A percentile compares a stretch with the other conserved stretches of the same genome.
These are phyloP conservation scores for Lasius platythorax DNA, from an alignment of 2,888 invertebrate species.

Conservation along the genomic window DNA sequence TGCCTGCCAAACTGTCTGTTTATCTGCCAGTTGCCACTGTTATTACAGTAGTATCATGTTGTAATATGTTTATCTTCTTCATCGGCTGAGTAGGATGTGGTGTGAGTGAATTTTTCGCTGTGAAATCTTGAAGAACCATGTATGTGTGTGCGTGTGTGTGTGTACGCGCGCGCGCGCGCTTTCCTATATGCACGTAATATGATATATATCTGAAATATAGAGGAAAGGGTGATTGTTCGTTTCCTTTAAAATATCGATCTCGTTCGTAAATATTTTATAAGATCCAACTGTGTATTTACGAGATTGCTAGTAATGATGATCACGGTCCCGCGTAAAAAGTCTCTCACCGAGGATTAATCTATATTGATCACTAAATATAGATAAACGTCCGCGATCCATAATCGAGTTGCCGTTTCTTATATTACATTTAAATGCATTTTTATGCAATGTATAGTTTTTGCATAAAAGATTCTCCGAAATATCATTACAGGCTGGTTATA, in stretches of 20 bases:
- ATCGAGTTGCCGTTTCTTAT: slow-evolving; percentile 29
- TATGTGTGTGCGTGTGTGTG: not conserved
- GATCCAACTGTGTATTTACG: slow-evolving; percentile 62
- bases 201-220: slow-evolving; percentile 60
- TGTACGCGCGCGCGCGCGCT: slow-evolving; percentile 53
- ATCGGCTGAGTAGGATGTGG: slow-evolving; percentile 77
- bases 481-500: slow-evolving; percentile 55
- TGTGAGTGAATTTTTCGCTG: slow-evolving; percentile 76
- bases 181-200: slow-evolving; percentile 76
- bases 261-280: slow-evolving; percentile 79
- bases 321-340: slow-evolving; percentile 16
- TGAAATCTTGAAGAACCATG: slow-evolving; percentile 66
- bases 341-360: slow-evolving; percentile 47
- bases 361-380: slow-evolving; percentile 49
- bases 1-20: slow-evolving; percentile 84
- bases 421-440: slow-evolving; percentile 22
- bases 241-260: slow-evolving; percentile 81
- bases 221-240: slow-evolving; percentile 78
- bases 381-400: slow-evolving; percentile 8
- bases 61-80: slow-evolving; percentile 73
- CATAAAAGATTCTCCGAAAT: slow-evolving; percentile 38
- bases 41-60: slow-evolving; percentile 72
- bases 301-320: slow-evolving; percentile 32
- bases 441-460: slow-evolving; percentile 2
- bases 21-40: slow-evolving; percentile 83